A percentile compares a stretch with the other conserved stretches of the same genome.
phyloP scores from a whole-genome alignment of 2,797 vertebrate species.

The Yasuhikotakia modesta region DNA sequence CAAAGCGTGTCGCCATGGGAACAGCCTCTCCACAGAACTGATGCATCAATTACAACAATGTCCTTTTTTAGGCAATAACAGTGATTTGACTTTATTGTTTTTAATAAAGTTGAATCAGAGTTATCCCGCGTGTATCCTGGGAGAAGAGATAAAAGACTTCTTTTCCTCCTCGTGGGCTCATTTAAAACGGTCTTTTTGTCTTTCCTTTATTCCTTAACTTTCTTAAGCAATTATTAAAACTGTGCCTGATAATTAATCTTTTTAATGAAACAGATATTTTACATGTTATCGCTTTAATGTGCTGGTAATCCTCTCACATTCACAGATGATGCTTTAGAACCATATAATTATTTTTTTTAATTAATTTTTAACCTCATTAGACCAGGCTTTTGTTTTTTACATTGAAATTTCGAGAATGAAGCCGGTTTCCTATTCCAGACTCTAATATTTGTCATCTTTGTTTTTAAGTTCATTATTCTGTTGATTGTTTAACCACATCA shows the following conservation, averaged over 20 bases:
- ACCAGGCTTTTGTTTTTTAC: conserved; percentile 22
- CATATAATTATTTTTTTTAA: conserved; percentile 13
- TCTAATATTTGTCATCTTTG: background rate
- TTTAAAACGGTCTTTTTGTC: conserved; percentile 14
- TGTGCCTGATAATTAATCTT: conserved; percentile 37
- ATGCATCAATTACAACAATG: conserved; percentile 27
- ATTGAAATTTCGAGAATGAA: conserved; percentile 12
- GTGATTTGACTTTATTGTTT: conserved; percentile 41
- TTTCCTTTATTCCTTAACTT: background rate
- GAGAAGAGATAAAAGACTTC: conserved; percentile 28
- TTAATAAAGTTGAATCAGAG: conserved; percentile 39
- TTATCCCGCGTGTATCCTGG: conserved; percentile 16
- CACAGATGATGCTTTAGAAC: conserved; percentile 2
- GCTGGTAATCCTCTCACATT: conserved; percentile 35
- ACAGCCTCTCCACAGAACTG: conserved; percentile 21
- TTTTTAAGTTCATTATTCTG: conserved; percentile 6
- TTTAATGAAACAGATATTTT: no score
- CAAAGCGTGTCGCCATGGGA: conserved; percentile 50
- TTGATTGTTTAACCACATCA: background rate
- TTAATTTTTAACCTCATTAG: conserved; percentile 40
- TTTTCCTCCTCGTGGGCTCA: conserved; percentile 11
- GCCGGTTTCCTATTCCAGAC: background rate
- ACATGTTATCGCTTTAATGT: conserved; percentile 38
- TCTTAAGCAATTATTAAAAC: conserved; percentile 19
- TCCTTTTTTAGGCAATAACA: conserved; percentile 19